These are phyloP conservation scores for Euplagia quadripunctaria DNA, from an alignment of 2,888 invertebrate genomes.

Conservation along the genomic window DNA sequence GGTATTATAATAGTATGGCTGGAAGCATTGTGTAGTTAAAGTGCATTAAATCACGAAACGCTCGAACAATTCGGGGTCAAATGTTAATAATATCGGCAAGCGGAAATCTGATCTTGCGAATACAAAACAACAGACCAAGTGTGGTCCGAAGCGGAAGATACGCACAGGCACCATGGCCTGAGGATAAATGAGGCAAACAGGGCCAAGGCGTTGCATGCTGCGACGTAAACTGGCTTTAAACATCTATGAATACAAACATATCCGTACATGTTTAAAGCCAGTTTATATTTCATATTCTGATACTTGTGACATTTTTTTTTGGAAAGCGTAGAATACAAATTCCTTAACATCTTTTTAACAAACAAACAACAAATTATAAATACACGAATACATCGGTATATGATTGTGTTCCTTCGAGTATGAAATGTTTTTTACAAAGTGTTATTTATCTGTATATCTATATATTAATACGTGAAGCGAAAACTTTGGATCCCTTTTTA, in stretches of 20 bases:
- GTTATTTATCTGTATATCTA: too few relatives aligned
- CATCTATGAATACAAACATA: neutral
- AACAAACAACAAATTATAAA: too few relatives aligned
- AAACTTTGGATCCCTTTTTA: too few relatives aligned
- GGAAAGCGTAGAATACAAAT: neutral
- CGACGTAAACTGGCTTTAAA: conserved; percentile 17
- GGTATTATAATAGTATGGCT: conserved; percentile 23
- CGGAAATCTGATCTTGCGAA: conserved; percentile 81
- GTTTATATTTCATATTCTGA: neutral
- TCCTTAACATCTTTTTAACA: neutral
- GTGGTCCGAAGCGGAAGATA: conserved; percentile 72
- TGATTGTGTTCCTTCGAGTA: neutral
- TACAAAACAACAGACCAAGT: conserved; percentile 76
- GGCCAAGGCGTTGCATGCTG: conserved; percentile 63
- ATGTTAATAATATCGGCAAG: conserved; percentile 84
- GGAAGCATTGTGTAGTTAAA: conserved; percentile 24
- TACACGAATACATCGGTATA: neutral
- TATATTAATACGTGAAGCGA: too few relatives aligned
- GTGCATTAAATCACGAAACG: conserved; percentile 30
- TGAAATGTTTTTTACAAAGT: too few relatives aligned
- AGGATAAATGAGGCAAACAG: conserved; percentile 68
- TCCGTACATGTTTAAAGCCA: neutral
- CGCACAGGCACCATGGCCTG: conserved; percentile 55
- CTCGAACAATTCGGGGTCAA: conserved; percentile 76
- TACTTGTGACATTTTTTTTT: neutral